Percentiles rank a stretch among this genome's conserved stretches.
phyloP scores from a whole-genome alignment of 2,888 invertebrate genomes.

The Polydrusus tereticollis region DNA sequence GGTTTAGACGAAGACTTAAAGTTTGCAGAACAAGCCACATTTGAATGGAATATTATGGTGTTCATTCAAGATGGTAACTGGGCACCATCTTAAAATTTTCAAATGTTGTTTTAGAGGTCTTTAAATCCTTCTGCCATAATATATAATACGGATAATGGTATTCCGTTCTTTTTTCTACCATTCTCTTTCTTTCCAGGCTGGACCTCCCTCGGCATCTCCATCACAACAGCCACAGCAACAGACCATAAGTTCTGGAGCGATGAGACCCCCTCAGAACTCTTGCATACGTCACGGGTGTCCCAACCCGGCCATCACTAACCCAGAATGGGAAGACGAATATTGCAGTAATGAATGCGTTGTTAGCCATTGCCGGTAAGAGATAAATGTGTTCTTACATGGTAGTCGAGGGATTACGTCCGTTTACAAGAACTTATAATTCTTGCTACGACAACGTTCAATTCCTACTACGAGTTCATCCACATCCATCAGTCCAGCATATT shows the following conservation, averaged over 20 bases:
- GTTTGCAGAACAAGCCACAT: no score
- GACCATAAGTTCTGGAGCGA: slow-evolving; percentile 67
- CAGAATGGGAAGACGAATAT: slow-evolving; percentile 97
- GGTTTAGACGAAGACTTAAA: no score
- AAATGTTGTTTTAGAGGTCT: background rate
- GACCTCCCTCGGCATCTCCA: slow-evolving; percentile 68
- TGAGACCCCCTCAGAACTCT: slow-evolving; percentile 69
- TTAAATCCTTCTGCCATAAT: background rate
- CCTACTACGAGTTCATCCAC: background rate
- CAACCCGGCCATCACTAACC: slow-evolving; percentile 90
- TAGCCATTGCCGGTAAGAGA: slow-evolving; percentile 87
- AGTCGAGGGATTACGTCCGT: background rate
- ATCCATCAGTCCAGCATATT: no score
- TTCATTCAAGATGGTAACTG: no score
- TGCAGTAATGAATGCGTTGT: slow-evolving; percentile 98
- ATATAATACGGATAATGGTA: background rate
- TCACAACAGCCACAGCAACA: slow-evolving; percentile 66
- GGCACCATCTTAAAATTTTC: no score
- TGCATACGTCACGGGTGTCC: slow-evolving; percentile 92
- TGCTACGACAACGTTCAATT: background rate
- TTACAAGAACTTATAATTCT: no score
- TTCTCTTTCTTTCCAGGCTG: slow-evolving; percentile 58
- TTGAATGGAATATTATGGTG: no score
- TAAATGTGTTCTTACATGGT: background rate
- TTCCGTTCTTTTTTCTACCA: background rate